These are phyloP conservation scores for Neomicropteryx cornuta DNA, from an alignment of 1,140 invertebrate species.

Conservation along the genomic window DNA sequence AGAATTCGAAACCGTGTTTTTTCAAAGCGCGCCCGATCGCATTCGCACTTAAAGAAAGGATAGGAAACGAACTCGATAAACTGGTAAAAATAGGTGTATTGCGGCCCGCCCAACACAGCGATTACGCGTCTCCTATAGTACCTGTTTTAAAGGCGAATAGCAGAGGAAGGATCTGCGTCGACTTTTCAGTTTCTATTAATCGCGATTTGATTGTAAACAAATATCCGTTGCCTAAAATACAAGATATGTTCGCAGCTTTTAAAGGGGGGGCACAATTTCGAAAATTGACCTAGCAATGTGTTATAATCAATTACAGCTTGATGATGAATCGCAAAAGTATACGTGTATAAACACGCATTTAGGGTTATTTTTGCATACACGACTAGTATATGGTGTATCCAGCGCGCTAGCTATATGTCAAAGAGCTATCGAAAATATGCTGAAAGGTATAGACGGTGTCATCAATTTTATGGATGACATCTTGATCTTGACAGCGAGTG, in stretches of 20 bases:
- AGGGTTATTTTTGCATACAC: constrained; percentile 20
- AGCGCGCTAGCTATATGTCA: constrained; percentile 22
- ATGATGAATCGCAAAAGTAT: constrained; percentile 19
- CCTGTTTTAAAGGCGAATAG: constrained; percentile 19
- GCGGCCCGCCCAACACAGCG: constrained; percentile 9
- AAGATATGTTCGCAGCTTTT: constrained; percentile 19
- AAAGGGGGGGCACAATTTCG: constrained; percentile 17
- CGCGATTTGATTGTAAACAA: constrained; percentile 7
- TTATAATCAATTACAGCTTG: constrained; percentile 32
- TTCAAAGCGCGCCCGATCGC: constrained; percentile 8
- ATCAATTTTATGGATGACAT: constrained; percentile 20
- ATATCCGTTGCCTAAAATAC: constrained; percentile 18
- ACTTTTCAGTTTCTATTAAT: constrained; percentile 19
- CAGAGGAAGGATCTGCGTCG: constrained; percentile 19
- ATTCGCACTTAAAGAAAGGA: constrained; percentile 7
- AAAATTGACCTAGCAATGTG: constrained; percentile 27
- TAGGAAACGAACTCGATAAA: constrained; percentile 13
- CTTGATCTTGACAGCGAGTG: not conserved
- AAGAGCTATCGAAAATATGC: constrained; percentile 20
- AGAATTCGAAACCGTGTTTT: constrained; percentile 4
- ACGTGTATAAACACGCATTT: constrained; percentile 23
- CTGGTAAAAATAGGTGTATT: constrained; percentile 9
- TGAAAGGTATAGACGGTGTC: constrained; percentile 13
- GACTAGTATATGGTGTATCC: constrained; percentile 25
- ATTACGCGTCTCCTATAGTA: constrained; percentile 29